Evolutionary conservation across 2,888 invertebrate genomes (phyloP).

Genomic region (Gibbula magus): DNA sequence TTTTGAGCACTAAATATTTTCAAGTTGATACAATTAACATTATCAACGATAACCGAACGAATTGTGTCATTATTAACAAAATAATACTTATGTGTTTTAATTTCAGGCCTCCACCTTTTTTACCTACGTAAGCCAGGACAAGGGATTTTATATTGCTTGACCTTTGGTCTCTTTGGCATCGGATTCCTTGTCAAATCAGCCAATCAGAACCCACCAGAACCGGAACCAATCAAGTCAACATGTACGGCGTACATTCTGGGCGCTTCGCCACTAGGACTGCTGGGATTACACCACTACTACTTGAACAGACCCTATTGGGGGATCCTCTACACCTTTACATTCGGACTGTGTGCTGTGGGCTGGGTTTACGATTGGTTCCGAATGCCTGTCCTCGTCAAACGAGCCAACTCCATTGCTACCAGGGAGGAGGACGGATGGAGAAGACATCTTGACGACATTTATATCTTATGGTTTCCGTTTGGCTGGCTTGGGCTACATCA

Average conservation of each 20-base stretch:
- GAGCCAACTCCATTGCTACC: constrained; percentile 44
- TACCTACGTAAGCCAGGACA: constrained; percentile 25
- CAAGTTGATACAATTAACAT: too few relatives aligned
- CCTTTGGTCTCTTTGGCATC: constrained; percentile 33
- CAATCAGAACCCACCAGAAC: constrained; percentile 12
- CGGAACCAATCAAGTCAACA: neutral
- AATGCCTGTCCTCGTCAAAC: constrained; percentile 49
- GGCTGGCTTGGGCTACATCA: constrained; percentile 50
- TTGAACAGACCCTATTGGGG: constrained; percentile 39
- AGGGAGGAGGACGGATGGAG: constrained; percentile 10
- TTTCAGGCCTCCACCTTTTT: constrained; percentile 34
- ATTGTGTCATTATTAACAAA: neutral
- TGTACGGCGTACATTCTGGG: constrained; percentile 26
- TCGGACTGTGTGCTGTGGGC: constrained; percentile 41
- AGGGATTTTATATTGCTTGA: constrained; percentile 32
- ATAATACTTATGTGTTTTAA: neutral
- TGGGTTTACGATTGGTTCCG: constrained; percentile 64
- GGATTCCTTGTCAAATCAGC: constrained; percentile 30
- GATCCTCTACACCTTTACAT: constrained; percentile 32
- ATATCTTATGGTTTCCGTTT: constrained; percentile 57
- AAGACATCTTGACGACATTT: constrained; percentile 54
- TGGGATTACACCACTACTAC: constrained; percentile 41
- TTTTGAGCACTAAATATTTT: too few relatives aligned
- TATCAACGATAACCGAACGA: neutral
- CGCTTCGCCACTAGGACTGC: constrained; percentile 17